These are phyloP conservation scores for Temnothorax curvispinosus DNA, from an alignment of 1,140 invertebrate species.

Conservation along the genomic window DNA sequence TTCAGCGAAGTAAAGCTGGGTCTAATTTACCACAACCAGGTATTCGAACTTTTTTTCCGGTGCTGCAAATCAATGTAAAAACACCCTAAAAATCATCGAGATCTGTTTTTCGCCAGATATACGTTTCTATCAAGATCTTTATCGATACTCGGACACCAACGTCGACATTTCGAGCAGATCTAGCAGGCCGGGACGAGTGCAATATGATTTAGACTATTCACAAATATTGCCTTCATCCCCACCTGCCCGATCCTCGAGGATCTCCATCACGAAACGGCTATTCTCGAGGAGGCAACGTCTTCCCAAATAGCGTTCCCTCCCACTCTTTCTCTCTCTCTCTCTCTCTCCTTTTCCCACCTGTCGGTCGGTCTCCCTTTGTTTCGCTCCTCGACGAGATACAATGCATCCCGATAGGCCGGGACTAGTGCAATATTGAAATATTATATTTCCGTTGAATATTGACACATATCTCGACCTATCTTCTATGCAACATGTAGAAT, in stretches of 20 bases:
- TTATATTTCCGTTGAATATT: slow-evolving; percentile 79
- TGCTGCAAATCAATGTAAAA: not conserved
- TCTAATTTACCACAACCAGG: not conserved
- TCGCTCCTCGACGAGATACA: slow-evolving; percentile 64
- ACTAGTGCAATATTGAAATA: slow-evolving; percentile 85
- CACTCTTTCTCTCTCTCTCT: not conserved
- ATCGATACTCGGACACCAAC: not conserved
- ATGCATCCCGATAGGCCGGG: slow-evolving; percentile 86
- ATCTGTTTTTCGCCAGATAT: not conserved
- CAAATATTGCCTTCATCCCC: slow-evolving; percentile 83
- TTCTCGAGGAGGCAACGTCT: not conserved
- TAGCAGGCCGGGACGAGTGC: slow-evolving; percentile 85
- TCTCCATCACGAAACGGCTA: not conserved
- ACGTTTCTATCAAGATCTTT: not conserved
- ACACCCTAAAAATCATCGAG: not conserved
- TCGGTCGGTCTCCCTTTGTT: slow-evolving; percentile 48
- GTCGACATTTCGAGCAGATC: slow-evolving; percentile 77
- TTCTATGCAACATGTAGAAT: slow-evolving; percentile 77
- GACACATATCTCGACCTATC: slow-evolving; percentile 85
- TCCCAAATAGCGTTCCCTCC: not conserved
- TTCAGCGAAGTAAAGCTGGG: not conserved
- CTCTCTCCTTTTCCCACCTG: slow-evolving; percentile 16
- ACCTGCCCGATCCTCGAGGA: slow-evolving; percentile 77
- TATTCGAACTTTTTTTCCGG: not conserved
- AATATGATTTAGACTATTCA: slow-evolving; percentile 82